Conservation (phyloP, 1,140 invertebrate species). For the Sitodiplosis mosellana region DNA sequence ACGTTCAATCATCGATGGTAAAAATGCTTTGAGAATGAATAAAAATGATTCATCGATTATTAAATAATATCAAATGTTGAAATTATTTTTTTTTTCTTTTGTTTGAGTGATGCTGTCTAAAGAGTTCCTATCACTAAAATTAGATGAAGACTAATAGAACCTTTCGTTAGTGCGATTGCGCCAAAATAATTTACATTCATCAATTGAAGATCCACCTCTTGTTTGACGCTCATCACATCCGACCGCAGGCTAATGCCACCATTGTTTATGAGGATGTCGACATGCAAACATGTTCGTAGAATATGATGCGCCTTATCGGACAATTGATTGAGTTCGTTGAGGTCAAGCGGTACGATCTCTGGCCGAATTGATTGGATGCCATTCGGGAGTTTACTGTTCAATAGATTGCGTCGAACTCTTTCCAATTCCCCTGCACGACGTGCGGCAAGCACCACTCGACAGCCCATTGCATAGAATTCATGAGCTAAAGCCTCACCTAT, state of each 20-base stretch:
- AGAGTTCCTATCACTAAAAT: conserved; percentile 11
- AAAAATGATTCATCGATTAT: not conserved
- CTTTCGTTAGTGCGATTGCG: conserved; percentile 76
- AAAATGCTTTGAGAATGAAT: conserved; percentile 35
- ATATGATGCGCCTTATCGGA: conserved; percentile 41
- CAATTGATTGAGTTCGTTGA: conserved; percentile 48
- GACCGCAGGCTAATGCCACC: conserved; percentile 76
- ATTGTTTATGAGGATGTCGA: conserved; percentile 89
- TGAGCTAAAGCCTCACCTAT: conserved; percentile 79
- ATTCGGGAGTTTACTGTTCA: conserved; percentile 35
- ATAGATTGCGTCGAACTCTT: conserved; percentile 50
- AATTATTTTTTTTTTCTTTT: no score
- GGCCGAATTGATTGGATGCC: not conserved
- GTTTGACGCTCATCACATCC: conserved; percentile 46
- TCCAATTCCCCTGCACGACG: conserved; percentile 59
- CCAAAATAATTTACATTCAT: conserved; percentile 94
- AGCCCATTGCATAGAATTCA: conserved; percentile 64
- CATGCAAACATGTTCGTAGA: conserved; percentile 43
- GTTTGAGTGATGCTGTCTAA: not conserved
- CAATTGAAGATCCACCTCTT: conserved; percentile 74
- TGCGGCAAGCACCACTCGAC: conserved; percentile 67
- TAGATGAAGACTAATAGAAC: no score
- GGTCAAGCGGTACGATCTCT: conserved; percentile 37
- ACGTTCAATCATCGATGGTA: conserved; percentile 64
- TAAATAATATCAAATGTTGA: no score